phyloP scores from a whole-genome alignment of 2,797 vertebrate species.

The Tokudaia muenninki region DNA sequence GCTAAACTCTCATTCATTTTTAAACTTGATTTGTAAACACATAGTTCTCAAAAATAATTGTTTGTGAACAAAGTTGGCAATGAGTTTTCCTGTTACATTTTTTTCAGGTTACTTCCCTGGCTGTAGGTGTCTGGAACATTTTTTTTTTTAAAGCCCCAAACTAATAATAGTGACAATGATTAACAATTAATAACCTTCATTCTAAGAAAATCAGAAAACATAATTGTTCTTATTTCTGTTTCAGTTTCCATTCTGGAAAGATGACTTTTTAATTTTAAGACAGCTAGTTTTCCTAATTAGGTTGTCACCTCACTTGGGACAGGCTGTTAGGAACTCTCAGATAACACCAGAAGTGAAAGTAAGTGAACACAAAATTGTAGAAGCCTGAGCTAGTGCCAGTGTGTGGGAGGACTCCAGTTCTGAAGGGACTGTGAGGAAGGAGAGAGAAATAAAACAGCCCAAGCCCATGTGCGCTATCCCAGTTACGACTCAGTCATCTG shows the following conservation, averaged over 20 bases:
- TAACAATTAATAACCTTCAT: not conserved
- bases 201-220: constrained; percentile 11
- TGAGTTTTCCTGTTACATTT: not conserved
- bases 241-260: constrained; percentile 15
- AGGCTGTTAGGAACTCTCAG: constrained; percentile 21
- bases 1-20: not conserved
- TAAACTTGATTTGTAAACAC: constrained; percentile 35
- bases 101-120: not conserved
- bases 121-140: not conserved
- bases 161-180: not conserved
- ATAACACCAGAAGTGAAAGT: not conserved
- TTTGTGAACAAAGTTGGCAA: constrained; percentile 28
- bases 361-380: constrained; percentile 1
- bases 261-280: constrained; percentile 9
- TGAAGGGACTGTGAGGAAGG: not conserved
- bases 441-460: not conserved
- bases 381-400: not conserved
- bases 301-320: constrained; percentile 15
- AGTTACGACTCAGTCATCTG: not conserved
- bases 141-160: constrained; percentile 37
- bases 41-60: constrained; percentile 21
- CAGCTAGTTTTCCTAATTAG: not conserved
- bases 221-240: constrained; percentile 24
- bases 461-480: not conserved
- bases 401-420: not conserved